Percentiles rank a stretch among this genome's conserved stretches.
Conservation (phyloP, 2,113 vertebrate species). For the Haemorhous mexicanus region DNA sequence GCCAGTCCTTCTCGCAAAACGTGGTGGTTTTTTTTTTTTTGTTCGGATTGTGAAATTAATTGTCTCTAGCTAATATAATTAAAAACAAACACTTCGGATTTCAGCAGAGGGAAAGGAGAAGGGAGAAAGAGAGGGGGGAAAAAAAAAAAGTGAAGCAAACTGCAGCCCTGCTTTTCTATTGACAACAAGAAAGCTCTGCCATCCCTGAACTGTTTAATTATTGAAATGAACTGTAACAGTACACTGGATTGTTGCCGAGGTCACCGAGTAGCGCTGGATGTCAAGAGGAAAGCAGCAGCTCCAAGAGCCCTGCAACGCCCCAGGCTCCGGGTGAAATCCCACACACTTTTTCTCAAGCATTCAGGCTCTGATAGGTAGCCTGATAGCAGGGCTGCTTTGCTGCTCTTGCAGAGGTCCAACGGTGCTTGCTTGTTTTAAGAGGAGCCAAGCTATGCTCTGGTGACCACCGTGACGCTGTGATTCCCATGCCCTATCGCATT, state of each 20-base stretch:
- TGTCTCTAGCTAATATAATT: slow-evolving; percentile 77
- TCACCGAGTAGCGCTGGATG: slow-evolving; percentile 75
- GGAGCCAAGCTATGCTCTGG: slow-evolving; percentile 86
- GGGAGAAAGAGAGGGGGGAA: rapidly evolving
- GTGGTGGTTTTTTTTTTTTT: neutral
- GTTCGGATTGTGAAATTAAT: slow-evolving; percentile 74
- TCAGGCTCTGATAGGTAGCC: slow-evolving; percentile 75
- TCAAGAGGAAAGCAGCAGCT: slow-evolving; percentile 70
- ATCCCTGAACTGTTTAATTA: slow-evolving; percentile 83
- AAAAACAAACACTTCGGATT: slow-evolving; percentile 73
- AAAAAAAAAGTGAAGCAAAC: slow-evolving; percentile 8
- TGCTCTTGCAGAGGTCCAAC: slow-evolving; percentile 67
- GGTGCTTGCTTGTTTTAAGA: slow-evolving; percentile 85
- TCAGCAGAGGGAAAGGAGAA: slow-evolving; percentile 29
- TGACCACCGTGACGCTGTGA: slow-evolving; percentile 84
- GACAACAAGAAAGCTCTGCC: slow-evolving; percentile 76
- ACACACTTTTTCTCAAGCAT: slow-evolving; percentile 80
- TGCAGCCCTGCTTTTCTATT: slow-evolving; percentile 70
- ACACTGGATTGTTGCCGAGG: slow-evolving; percentile 77
- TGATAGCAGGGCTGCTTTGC: slow-evolving; percentile 72
- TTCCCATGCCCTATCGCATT: slow-evolving; percentile 97
- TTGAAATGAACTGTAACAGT: slow-evolving; percentile 87
- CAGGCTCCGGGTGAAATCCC: slow-evolving; percentile 79
- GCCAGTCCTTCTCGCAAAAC: slow-evolving; percentile 64
- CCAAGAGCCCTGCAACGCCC: slow-evolving; percentile 76